Evolutionary conservation across 2,888 invertebrate genomes (phyloP).

Genomic region (Andrena bicolor): DNA sequence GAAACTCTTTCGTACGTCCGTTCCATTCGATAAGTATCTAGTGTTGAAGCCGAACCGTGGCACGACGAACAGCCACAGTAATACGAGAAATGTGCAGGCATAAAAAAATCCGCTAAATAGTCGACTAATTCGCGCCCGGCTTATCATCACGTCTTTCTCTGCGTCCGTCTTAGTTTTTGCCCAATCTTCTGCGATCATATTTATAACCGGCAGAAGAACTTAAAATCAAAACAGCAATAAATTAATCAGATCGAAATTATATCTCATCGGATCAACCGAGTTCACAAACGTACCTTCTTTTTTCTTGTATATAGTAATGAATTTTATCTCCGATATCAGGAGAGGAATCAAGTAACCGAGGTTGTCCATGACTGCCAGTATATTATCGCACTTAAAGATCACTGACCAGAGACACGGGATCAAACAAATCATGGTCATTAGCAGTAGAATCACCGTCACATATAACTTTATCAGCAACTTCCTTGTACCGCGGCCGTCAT

Average conservation of each 20-base stretch:
- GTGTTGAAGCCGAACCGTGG: constrained; percentile 37
- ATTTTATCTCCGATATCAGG: background rate
- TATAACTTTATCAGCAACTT: background rate
- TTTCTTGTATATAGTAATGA: background rate
- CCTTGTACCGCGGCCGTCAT: background rate
- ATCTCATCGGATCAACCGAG: background rate
- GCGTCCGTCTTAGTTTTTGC: background rate
- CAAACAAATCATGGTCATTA: background rate
- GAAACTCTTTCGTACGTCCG: constrained; percentile 19
- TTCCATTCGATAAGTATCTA: constrained; percentile 25
- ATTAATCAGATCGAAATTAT: background rate
- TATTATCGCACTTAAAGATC: background rate
- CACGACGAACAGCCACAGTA: background rate
- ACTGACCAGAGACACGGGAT: background rate
- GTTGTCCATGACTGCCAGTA: background rate
- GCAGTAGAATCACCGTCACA: background rate
- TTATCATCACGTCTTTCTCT: constrained; percentile 12
- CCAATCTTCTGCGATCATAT: background rate
- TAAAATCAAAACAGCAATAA: background rate
- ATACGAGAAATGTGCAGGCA: background rate
- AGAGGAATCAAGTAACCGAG: background rate
- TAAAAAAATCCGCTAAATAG: background rate
- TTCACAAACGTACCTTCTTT: background rate
- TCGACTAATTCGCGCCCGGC: constrained; percentile 6
- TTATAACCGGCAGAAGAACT: background rate